phyloP scores from a whole-genome alignment of 2,888 invertebrate species.

The Thalpophila matura region DNA sequence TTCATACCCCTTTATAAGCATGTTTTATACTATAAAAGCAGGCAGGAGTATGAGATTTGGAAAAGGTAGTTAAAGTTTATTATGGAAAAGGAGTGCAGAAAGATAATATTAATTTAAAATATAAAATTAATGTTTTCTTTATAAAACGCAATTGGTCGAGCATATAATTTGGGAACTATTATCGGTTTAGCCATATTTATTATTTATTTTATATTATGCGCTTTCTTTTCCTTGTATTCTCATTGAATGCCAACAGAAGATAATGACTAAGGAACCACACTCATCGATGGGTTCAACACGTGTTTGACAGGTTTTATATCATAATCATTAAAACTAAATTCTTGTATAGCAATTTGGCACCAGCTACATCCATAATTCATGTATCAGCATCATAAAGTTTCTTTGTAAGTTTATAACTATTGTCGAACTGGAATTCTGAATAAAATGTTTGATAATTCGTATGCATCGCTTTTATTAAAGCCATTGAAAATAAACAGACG shows the following conservation, averaged over 20 bases:
- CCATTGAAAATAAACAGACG: neutral
- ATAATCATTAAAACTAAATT: constrained; percentile 4
- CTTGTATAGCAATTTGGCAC: constrained; percentile 29
- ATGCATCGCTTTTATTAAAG: neutral
- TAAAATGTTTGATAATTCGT: neutral
- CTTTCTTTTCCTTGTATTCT: too few relatives aligned
- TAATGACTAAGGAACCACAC: constrained; percentile 5
- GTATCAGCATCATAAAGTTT: neutral
- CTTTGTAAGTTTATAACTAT: neutral
- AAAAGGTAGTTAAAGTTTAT: too few relatives aligned
- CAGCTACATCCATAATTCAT: constrained; percentile 10
- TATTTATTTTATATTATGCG: too few relatives aligned
- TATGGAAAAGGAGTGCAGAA: too few relatives aligned
- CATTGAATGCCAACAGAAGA: neutral
- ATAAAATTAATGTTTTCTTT: too few relatives aligned
- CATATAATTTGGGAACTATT: too few relatives aligned
- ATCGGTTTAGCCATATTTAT: too few relatives aligned
- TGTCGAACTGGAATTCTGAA: neutral
- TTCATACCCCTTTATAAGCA: too few relatives aligned
- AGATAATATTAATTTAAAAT: too few relatives aligned
- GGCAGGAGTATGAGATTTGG: too few relatives aligned
- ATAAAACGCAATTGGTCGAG: too few relatives aligned
- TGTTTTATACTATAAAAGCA: too few relatives aligned
- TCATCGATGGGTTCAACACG: neutral
- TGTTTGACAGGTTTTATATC: neutral